Evolutionary conservation across 2,888 invertebrate genomes (phyloP), one percentile per base, ranked within the genome.

Genomic region (Hemicrepidius hirtus): DNA sequence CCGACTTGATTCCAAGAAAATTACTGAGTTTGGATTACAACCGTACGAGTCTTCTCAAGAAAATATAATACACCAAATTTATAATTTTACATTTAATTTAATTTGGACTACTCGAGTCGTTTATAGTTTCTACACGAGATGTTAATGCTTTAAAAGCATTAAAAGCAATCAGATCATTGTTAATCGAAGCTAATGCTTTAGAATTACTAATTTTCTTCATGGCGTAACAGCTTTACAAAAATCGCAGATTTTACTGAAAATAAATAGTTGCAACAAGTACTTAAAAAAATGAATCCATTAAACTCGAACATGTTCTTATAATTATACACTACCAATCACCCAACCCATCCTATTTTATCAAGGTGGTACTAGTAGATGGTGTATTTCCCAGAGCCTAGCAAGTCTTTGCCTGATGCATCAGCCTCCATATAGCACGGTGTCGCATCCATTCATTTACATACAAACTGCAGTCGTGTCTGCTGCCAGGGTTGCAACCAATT

Each of bases 401-500:
- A 71, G 71, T 53, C 64, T 37, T 40, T 59, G 59, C 21, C 71
- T 71, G 74, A 79, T 77, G 66, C 71, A 81, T 81, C 80, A 80
- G 73, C 75, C 76, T 75, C 77, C 79, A 80, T 81, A 80, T 78
- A 80, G 75, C 79, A 81, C 80, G 53, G 75, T 70, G 77, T 73
- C 76, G 74, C 75, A 76, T 78, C 79, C 78, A 79, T 80, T 81
- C 81, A 82, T 82, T 82, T 82, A 76, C 82, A 82, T 82, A 82
- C 79, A 81, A 82, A 81, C 81, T 82, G 81, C 81, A 73, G 76
- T 82, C 81, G 81, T 81, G 82, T 80, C 76, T 71, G 73, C 71
- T 76, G 75, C 75, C 75, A 76, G 73, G 70, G 69, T 68, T 66
- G 71, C 65, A 65, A 60, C 73, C 76, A 74, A 81, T 82, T 80